phyloP scores from a whole-genome alignment of 1,140 invertebrate species.

The Lerema accius region DNA sequence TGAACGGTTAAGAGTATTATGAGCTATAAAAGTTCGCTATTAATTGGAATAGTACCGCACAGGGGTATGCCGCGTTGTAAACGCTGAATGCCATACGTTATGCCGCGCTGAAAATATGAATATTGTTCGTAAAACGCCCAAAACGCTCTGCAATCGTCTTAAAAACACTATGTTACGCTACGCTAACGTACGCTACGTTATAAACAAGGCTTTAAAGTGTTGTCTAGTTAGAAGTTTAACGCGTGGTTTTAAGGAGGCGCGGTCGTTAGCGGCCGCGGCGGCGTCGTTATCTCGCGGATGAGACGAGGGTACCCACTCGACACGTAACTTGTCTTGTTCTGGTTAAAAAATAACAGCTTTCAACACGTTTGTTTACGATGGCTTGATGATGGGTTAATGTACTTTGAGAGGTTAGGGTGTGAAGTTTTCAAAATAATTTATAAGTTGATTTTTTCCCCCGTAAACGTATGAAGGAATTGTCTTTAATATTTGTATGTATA shows the following conservation, averaged over 20 bases:
- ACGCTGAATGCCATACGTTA: not conserved
- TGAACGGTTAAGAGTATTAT: too few relatives aligned
- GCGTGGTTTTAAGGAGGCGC: conserved; percentile 20
- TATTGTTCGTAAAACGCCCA: not conserved
- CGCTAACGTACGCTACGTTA: too few relatives aligned
- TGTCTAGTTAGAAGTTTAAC: conserved; percentile 10
- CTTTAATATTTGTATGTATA: too few relatives aligned
- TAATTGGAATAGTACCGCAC: not conserved
- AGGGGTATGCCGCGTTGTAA: not conserved
- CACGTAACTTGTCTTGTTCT: conserved; percentile 18
- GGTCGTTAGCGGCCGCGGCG: conserved; percentile 41
- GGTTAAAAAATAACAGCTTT: conserved; percentile 12
- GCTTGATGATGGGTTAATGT: not conserved
- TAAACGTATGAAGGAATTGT: too few relatives aligned
- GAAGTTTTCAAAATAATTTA: too few relatives aligned
- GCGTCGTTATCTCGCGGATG: conserved; percentile 37
- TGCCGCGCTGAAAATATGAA: not conserved
- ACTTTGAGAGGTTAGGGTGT: too few relatives aligned
- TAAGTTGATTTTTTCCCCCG: too few relatives aligned
- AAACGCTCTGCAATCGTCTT: not conserved
- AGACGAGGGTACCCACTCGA: conserved; percentile 30
- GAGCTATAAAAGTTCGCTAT: too few relatives aligned
- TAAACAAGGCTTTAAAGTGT: not conserved
- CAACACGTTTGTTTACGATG: conserved; percentile 14
- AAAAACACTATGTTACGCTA: not conserved